These are phyloP conservation scores for Xanthia togata DNA, from an alignment of 2,888 invertebrate species.

Conservation along the genomic window DNA sequence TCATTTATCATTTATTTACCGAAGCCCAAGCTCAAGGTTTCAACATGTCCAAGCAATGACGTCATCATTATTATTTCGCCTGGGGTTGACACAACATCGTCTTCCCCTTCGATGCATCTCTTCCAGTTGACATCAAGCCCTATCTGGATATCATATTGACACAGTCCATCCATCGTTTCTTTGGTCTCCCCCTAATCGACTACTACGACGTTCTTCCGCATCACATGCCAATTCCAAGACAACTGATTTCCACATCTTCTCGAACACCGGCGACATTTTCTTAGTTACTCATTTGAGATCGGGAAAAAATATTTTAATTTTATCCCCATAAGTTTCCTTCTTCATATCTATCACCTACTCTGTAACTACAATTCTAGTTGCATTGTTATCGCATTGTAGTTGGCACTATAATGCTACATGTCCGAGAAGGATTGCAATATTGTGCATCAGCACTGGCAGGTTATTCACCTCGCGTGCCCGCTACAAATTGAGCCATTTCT, in stretches of 20 bases:
- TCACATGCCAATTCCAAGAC: neutral
- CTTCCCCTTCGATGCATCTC: neutral
- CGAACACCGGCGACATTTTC: neutral
- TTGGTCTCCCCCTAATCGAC: neutral
- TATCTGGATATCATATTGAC: no score
- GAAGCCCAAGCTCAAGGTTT: neutral
- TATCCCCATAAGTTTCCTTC: neutral
- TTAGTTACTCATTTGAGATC: no score
- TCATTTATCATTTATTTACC: no score
- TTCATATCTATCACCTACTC: neutral
- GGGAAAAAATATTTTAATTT: neutral
- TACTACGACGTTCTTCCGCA: neutral
- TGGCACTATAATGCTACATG: slow-evolving; percentile 11
- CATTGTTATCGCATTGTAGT: slow-evolving; percentile 7
- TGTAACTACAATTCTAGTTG: slow-evolving; percentile 11
- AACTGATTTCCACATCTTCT: neutral
- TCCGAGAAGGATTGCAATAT: slow-evolving; percentile 37
- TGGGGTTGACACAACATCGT: neutral
- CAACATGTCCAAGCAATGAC: neutral
- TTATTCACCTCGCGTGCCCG: slow-evolving; percentile 29
- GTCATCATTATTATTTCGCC: neutral
- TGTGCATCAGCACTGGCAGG: slow-evolving; percentile 12
- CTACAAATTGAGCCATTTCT: slow-evolving; percentile 22
- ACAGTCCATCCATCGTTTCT: no score
- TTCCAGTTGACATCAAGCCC: neutral